A percentile compares a stretch with the other conserved stretches of the same genome.
Conservation (phyloP, 2,797 vertebrate genomes). For the Ispidina picta region DNA sequence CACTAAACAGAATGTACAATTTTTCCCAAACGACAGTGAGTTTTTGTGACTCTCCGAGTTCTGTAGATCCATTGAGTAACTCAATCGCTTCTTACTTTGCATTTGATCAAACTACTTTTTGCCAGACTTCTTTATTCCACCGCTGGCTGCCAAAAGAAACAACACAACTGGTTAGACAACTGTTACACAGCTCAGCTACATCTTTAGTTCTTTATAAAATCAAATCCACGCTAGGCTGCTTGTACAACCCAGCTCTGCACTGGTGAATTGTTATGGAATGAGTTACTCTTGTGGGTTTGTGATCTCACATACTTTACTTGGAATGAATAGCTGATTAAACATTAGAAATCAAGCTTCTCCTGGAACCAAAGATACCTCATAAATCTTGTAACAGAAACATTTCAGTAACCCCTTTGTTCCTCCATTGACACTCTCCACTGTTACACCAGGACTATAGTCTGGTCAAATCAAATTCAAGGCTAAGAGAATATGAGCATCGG, state of each 20-base stretch:
- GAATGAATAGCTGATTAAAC: not conserved
- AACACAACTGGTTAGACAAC: constrained; percentile 12
- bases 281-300: not conserved
- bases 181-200: not conserved
- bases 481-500: not conserved
- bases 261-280: not conserved
- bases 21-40: constrained; percentile 3
- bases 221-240: not conserved
- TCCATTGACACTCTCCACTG: not conserved
- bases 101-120: constrained; percentile 84
- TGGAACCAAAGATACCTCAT: not conserved
- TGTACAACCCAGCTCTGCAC: not conserved
- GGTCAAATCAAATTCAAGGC: not conserved
- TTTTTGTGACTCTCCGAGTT: not conserved
- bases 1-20: constrained; percentile 70
- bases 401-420: not conserved
- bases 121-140: constrained; percentile 97
- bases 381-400: not conserved
- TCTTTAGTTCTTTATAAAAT: not conserved
- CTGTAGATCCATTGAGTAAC: constrained; percentile 21
- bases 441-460: not conserved
- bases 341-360: not conserved
- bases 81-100: not conserved
- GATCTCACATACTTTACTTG: not conserved
- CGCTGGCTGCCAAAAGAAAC: constrained; percentile 79